Evolutionary conservation across 2,888 invertebrate genomes (phyloP).

Genomic region (Halocaridina rubra): DNA sequence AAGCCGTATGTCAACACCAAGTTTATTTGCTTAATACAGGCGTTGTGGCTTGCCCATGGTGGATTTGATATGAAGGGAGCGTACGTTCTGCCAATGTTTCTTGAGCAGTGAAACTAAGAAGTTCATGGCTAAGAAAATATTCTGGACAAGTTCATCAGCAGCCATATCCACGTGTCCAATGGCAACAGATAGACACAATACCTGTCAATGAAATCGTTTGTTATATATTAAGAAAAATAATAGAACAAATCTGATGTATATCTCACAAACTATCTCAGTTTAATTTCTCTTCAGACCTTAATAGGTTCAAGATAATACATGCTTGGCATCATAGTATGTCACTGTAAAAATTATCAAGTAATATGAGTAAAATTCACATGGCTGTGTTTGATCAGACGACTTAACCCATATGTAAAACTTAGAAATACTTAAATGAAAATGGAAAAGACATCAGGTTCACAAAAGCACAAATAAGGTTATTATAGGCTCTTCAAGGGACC

Average conservation of each 20-base stretch:
- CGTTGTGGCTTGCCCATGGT: conserved; percentile 98
- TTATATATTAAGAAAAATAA: not conserved
- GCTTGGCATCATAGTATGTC: conserved; percentile 21
- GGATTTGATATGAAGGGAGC: conserved; percentile 97
- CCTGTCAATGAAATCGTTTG: conserved; percentile 72
- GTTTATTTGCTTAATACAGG: conserved; percentile 85
- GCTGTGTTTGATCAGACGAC: too few relatives aligned
- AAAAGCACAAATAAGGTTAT: too few relatives aligned
- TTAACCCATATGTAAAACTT: too few relatives aligned
- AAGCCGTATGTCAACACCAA: too few relatives aligned
- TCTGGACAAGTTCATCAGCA: conserved; percentile 94
- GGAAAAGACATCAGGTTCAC: too few relatives aligned
- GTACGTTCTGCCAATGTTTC: conserved; percentile 99
- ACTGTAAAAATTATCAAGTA: not conserved
- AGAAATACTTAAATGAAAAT: too few relatives aligned
- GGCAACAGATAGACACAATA: conserved; percentile 96
- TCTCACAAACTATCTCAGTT: not conserved
- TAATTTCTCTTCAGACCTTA: not conserved
- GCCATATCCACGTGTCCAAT: conserved; percentile 98
- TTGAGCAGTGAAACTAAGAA: conserved; percentile 98
- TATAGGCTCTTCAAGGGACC: too few relatives aligned
- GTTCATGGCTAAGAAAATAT: conserved; percentile 96
- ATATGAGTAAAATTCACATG: not conserved
- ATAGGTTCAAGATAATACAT: conserved; percentile 35
- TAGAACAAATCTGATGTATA: not conserved